Evolutionary conservation across 2,888 invertebrate genomes (phyloP).

Genomic region (Trypoxylon attenuatum): DNA sequence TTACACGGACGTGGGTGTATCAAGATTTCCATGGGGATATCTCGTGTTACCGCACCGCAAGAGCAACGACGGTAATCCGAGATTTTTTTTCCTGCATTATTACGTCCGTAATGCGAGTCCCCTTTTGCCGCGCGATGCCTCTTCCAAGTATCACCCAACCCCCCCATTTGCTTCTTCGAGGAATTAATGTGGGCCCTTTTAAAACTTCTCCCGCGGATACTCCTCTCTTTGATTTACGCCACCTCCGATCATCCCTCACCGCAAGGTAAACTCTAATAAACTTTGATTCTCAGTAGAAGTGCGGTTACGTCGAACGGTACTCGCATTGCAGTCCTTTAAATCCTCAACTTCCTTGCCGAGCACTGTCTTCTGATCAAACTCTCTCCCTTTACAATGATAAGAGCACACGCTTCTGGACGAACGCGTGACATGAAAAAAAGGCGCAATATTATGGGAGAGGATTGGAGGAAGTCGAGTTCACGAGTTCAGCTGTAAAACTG

Average conservation of each 20-base stretch:
- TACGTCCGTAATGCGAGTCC: conserved; percentile 45
- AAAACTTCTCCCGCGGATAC: neutral
- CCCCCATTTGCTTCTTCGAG: no score
- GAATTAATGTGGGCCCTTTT: no score
- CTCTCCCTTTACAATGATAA: no score
- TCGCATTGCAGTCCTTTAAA: no score
- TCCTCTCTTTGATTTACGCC: neutral
- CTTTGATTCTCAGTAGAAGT: no score
- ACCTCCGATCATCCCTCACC: neutral
- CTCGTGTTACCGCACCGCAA: conserved; percentile 57
- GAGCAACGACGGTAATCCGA: conserved; percentile 41
- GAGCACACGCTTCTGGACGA: no score
- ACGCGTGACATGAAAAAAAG: neutral
- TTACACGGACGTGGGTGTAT: conserved; percentile 61
- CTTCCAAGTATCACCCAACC: neutral
- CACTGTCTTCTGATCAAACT: no score
- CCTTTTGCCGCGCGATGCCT: conserved; percentile 4
- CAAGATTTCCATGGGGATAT: conserved; percentile 65
- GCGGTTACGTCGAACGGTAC: no score
- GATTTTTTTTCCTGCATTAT: conserved; percentile 39
- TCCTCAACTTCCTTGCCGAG: no score
- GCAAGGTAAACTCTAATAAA: no score
- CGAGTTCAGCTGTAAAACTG: no score
- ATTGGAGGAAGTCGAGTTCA: neutral
- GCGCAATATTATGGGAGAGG: neutral